phyloP scores from a whole-genome alignment of 1,140 invertebrate species.

The Sycobia sp. region DNA sequence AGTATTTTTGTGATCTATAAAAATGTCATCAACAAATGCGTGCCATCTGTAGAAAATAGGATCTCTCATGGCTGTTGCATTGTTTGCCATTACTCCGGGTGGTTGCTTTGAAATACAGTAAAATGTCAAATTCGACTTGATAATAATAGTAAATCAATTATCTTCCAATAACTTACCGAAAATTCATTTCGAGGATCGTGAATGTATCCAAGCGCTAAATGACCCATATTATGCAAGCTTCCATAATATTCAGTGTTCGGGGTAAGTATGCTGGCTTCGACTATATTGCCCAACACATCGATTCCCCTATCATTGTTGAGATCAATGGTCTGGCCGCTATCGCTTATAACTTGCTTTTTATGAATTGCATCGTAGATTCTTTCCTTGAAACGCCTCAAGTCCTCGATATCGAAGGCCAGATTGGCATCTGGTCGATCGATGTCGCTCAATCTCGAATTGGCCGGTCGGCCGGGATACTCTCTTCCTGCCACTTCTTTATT shows the following conservation, averaged over 20 bases:
- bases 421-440: slow-evolving; percentile 71
- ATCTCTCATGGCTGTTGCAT: slow-evolving; percentile 79
- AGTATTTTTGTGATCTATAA: slow-evolving; percentile 76
- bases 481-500: slow-evolving; percentile 70
- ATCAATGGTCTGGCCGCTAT: slow-evolving; percentile 60
- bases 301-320: slow-evolving; percentile 75
- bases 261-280: slow-evolving; percentile 74
- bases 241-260: slow-evolving; percentile 74
- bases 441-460: slow-evolving; percentile 66
- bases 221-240: slow-evolving; percentile 75
- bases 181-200: slow-evolving; percentile 77
- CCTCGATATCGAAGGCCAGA: slow-evolving; percentile 69
- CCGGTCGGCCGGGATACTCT: slow-evolving; percentile 68
- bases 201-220: slow-evolving; percentile 69
- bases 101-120: slow-evolving; percentile 1
- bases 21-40: slow-evolving; percentile 78
- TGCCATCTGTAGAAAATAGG: slow-evolving; percentile 87
- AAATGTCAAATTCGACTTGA: neutral
- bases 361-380: slow-evolving; percentile 75
- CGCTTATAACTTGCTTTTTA: slow-evolving; percentile 61
- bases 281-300: slow-evolving; percentile 79
- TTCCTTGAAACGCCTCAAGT: slow-evolving; percentile 76
- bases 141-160: neutral
- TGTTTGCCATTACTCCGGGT: slow-evolving; percentile 72
- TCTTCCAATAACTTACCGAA: slow-evolving; percentile 58